A percentile compares a stretch with the other conserved stretches of the same genome.
phyloP scores from a whole-genome alignment of 2,797 vertebrate species.

The Ctenopoma multispine region DNA sequence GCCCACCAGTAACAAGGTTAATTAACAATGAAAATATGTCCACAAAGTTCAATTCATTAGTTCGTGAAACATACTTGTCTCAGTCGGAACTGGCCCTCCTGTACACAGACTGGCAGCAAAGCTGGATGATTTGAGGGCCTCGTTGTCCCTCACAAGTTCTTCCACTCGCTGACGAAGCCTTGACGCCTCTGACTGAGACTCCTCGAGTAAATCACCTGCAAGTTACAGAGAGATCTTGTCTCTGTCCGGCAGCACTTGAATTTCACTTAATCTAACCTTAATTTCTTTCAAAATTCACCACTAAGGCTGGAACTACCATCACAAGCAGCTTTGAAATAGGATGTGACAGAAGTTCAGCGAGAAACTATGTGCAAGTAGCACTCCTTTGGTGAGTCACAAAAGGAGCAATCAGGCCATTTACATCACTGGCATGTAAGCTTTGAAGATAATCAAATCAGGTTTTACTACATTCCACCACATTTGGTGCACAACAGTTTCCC shows the following conservation, averaged over 20 bases:
- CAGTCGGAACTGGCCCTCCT: conserved; percentile 77
- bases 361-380: conserved; percentile 7
- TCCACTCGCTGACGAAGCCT: conserved; percentile 94
- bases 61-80: conserved; percentile 80
- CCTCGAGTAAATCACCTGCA: conserved; percentile 94
- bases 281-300: background rate
- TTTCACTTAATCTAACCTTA: background rate
- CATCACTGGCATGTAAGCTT: conserved; percentile 11
- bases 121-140: conserved; percentile 86
- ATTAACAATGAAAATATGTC: background rate
- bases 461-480: conserved; percentile 49
- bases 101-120: conserved; percentile 82
- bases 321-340: conserved; percentile 14
- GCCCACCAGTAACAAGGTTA: conserved; percentile 5
- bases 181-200: conserved; percentile 94
- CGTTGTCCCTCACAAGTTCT: conserved; percentile 93
- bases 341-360: conserved; percentile 2
- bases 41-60: background rate
- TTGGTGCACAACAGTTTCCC: background rate
- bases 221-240: conserved; percentile 34
- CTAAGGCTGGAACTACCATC: background rate
- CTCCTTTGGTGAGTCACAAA: conserved; percentile 55
- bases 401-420: conserved; percentile 6
- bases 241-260: conserved; percentile 12
- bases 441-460: conserved; percentile 57